Evolutionary conservation across 2,797 vertebrate genomes (phyloP).

Genomic region (Tangara arthus): DNA sequence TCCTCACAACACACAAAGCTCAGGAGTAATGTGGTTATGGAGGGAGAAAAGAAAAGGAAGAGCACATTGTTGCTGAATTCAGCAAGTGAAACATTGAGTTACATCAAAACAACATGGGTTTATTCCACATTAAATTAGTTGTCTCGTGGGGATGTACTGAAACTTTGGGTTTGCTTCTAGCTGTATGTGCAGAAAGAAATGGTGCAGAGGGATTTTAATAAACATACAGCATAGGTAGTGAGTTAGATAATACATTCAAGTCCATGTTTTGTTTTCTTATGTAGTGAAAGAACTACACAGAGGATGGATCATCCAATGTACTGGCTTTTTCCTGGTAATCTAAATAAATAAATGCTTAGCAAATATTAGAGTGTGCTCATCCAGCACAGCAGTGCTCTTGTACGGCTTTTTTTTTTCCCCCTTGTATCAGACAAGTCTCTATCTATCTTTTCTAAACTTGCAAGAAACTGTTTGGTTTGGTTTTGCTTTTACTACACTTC

Average conservation of each 20-base stretch:
- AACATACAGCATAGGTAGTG: accelerated
- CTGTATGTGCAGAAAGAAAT: accelerated
- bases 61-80: neutral
- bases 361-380: neutral
- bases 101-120: neutral
- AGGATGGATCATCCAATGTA: neutral
- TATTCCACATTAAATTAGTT: neutral
- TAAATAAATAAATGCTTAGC: neutral
- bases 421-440: neutral
- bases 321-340: neutral
- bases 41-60: neutral
- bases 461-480: neutral
- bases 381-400: neutral
- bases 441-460: neutral
- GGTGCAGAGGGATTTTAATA: neutral
- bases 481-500: neutral
- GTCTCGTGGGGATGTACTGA: neutral
- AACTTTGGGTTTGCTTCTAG: neutral
- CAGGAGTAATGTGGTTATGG: neutral
- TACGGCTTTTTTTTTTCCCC: neutral
- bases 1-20: neutral
- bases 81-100: neutral
- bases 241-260: neutral
- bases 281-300: neutral
- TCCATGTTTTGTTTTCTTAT: neutral